A percentile compares a stretch with the other conserved stretches of the same genome.
phyloP scores from a whole-genome alignment of 2,888 invertebrate species.

The Drosophila stalkeri region DNA sequence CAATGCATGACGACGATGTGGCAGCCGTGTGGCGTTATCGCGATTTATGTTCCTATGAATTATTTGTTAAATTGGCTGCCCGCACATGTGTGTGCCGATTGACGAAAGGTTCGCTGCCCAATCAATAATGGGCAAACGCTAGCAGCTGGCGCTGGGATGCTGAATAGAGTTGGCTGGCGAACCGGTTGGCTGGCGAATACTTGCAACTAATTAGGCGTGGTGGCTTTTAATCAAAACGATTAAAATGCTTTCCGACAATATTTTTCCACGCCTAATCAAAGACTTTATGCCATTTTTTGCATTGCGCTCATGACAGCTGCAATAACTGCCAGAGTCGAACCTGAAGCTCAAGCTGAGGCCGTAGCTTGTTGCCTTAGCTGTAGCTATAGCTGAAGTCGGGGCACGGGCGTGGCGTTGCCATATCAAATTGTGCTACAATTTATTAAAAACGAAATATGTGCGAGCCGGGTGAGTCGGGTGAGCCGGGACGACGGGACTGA shows the following conservation, averaged over 20 bases:
- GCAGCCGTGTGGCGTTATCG: conserved; percentile 69
- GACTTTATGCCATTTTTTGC: conserved; percentile 77
- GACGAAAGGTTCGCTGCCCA: conserved; percentile 69
- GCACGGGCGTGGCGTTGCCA: conserved; percentile 65
- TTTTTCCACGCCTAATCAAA: conserved; percentile 81
- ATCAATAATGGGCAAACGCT: conserved; percentile 36
- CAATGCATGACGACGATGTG: conserved; percentile 60
- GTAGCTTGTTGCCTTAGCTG: conserved; percentile 21
- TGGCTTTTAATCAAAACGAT: conserved; percentile 80
- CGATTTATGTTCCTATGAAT: conserved; percentile 80
- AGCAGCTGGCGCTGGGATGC: conserved; percentile 18
- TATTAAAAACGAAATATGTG: conserved; percentile 80
- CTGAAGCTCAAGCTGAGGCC: conserved; percentile 40
- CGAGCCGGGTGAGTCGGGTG: conserved; percentile 47
- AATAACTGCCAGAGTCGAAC: conserved; percentile 48
- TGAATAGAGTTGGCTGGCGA: conserved; percentile 11
- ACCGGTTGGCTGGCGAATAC: conserved; percentile 61
- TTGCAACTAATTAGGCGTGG: conserved; percentile 80
- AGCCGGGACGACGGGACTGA: no score
- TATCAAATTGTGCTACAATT: conserved; percentile 81
- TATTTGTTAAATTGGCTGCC: conserved; percentile 79
- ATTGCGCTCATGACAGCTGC: conserved; percentile 74
- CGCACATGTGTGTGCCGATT: conserved; percentile 68
- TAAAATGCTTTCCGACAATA: conserved; percentile 81
- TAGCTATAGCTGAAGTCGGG: conserved; percentile 4